Conservation (phyloP, 2,888 invertebrate genomes). For the Tryphoninae sp. region DNA sequence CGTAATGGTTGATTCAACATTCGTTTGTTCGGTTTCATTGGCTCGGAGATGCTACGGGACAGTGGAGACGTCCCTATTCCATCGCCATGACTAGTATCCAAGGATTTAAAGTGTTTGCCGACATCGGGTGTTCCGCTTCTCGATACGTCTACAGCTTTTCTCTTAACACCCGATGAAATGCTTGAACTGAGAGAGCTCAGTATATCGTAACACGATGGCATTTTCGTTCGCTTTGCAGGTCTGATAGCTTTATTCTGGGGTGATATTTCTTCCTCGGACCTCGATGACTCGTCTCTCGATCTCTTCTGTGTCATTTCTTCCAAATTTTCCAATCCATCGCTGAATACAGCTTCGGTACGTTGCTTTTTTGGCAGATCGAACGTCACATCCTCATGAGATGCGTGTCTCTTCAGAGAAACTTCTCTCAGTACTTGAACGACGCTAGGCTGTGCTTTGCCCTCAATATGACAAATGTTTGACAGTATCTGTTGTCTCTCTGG, state of each 20-base stretch:
- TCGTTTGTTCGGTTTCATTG: slow-evolving; percentile 32
- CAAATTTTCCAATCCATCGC: slow-evolving; percentile 72
- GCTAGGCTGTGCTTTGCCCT: slow-evolving; percentile 65
- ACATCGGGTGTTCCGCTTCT: slow-evolving; percentile 76
- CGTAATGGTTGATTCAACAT: neutral
- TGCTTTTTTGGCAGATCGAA: slow-evolving; percentile 78
- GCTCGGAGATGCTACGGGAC: slow-evolving; percentile 39
- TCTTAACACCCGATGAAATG: slow-evolving; percentile 75
- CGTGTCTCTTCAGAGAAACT: slow-evolving; percentile 78
- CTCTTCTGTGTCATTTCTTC: slow-evolving; percentile 79
- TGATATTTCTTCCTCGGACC: slow-evolving; percentile 75
- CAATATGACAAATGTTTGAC: slow-evolving; percentile 57
- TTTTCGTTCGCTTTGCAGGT: slow-evolving; percentile 77
- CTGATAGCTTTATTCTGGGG: slow-evolving; percentile 71
- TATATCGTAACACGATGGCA: slow-evolving; percentile 78
- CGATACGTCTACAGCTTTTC: slow-evolving; percentile 76
- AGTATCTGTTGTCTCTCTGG: slow-evolving; percentile 71
- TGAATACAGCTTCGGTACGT: slow-evolving; percentile 71
- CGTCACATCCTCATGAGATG: slow-evolving; percentile 76
- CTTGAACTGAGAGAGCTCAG: slow-evolving; percentile 79
- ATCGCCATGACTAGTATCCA: slow-evolving; percentile 64
- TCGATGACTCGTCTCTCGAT: slow-evolving; percentile 76
- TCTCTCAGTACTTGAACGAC: slow-evolving; percentile 74
- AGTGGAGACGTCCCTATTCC: slow-evolving; percentile 33
- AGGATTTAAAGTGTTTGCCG: slow-evolving; percentile 78